Evolutionary conservation across 2,888 invertebrate species (phyloP), one percentile per base, ranked within the genome.

Genomic region (Tipula lateralis): DNA sequence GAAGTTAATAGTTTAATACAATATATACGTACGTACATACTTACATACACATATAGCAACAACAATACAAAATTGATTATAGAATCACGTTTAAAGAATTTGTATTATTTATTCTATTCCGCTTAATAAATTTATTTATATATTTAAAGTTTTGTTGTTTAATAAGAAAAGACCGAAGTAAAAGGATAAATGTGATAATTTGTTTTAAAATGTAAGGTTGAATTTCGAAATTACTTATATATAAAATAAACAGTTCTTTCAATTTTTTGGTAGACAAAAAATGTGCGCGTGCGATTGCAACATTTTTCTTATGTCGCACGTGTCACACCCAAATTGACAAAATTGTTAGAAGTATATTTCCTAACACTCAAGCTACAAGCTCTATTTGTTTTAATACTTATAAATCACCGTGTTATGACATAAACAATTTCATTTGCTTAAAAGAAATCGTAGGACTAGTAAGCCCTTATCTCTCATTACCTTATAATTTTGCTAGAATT

Each of bases 21-120:
- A 44, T 44, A 44, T 44, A 44, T 44, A 44, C 24, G 66, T 66
- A 66, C 9, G 24, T 44, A 44, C 3, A 12, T 39, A 5, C 13
- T 2, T 44, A 44, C n/a, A 44, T 44, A 5, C 44, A 44, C 24
- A 44, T 5, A 19, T 24, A 24, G 66, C 66, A 66, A 24, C 66
- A 66, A 66, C 66, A 66, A 66, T 66, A 66, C 24, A 24, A 66
- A 66, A 66, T 66, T 66, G 66, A 66, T 66, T 66, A 66, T 66
- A 66, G 66, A 66, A 66, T 66, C 66, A 66, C 66, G 66, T 66
- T 66, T 66, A 66, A 66, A 66, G 66, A 66, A 66, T 66, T 66
- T 66, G 66, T 66, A n/a, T 66, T 44, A 39, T 39, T 12, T 12
- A 9, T 50, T 50, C 19, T 50, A 66, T 66, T 66, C 24, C 66